Evolutionary conservation across 2,113 vertebrate species (phyloP).

Genomic region (Apaloderma vittatum): DNA sequence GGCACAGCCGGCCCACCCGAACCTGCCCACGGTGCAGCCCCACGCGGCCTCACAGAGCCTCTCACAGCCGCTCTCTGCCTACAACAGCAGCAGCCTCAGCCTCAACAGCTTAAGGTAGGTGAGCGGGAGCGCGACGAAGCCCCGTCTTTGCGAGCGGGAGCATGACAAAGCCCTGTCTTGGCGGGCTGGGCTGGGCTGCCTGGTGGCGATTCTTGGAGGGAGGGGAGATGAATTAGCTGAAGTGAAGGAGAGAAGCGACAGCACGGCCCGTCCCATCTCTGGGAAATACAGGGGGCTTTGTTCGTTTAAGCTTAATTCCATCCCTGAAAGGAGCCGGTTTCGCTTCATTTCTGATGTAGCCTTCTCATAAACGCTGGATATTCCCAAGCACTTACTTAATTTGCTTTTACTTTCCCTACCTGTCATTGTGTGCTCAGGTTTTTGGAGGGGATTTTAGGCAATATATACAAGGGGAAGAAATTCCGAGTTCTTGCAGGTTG

Average conservation of each 20-base stretch:
- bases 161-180: too few species aligned
- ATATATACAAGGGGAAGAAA: neutral
- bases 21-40: constrained; percentile 79
- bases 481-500: neutral
- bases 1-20: constrained; percentile 78
- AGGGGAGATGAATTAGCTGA: neutral
- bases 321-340: neutral
- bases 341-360: rapidly evolving
- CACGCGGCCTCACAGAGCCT: constrained; percentile 85
- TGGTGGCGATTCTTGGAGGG: too few species aligned
- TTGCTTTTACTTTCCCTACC: neutral
- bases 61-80: constrained; percentile 85
- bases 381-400: neutral
- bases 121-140: rapidly evolving
- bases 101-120: constrained; percentile 94
- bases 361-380: neutral
- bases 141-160: too few species aligned
- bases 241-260: neutral
- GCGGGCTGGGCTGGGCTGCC: neutral
- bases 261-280: rapidly evolving
- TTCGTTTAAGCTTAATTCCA: neutral
- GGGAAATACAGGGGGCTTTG: neutral
- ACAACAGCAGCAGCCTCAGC: constrained; percentile 90
- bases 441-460: neutral
- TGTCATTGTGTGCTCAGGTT: neutral